Conservation (phyloP, 1,140 invertebrate genomes). For the Drosophila aff. region DNA sequence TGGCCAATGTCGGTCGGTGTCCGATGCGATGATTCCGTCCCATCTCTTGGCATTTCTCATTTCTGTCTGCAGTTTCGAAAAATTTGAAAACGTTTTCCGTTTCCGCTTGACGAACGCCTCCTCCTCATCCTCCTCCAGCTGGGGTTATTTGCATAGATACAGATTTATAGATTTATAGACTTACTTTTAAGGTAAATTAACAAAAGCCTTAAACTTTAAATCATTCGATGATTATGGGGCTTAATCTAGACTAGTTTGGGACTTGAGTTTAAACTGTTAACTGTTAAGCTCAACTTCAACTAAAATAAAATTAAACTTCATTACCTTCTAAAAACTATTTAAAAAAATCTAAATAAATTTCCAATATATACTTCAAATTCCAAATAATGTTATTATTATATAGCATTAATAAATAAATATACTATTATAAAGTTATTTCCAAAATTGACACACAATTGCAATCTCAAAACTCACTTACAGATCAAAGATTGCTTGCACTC, state of each 20-base stretch:
- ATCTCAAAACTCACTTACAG: no score
- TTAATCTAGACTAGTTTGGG: no score
- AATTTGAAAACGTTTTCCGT: conserved; percentile 58
- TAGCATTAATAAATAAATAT: neutral
- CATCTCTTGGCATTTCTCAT: conserved; percentile 34
- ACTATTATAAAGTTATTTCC: neutral
- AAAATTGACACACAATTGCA: neutral
- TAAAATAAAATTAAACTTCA: no score
- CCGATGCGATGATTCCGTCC: conserved; percentile 50
- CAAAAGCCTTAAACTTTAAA: neutral
- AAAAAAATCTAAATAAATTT: no score
- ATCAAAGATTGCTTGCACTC: neutral
- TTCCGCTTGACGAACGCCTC: conserved; percentile 49
- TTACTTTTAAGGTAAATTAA: conserved; percentile 7
- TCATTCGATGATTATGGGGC: no score
- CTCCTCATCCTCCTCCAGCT: neutral
- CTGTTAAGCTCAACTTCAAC: no score
- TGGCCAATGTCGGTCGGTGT: conserved; percentile 39
- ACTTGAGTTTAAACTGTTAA: no score
- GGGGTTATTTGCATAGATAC: conserved; percentile 60
- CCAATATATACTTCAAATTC: no score
- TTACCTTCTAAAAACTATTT: neutral
- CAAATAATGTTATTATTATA: neutral
- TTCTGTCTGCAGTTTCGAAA: conserved; percentile 33
- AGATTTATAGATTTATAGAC: neutral